Percentiles rank a stretch among this genome's conserved stretches.
phyloP scores from a whole-genome alignment of 2,888 invertebrate genomes.

The Leptinotarsa peninsularis region DNA sequence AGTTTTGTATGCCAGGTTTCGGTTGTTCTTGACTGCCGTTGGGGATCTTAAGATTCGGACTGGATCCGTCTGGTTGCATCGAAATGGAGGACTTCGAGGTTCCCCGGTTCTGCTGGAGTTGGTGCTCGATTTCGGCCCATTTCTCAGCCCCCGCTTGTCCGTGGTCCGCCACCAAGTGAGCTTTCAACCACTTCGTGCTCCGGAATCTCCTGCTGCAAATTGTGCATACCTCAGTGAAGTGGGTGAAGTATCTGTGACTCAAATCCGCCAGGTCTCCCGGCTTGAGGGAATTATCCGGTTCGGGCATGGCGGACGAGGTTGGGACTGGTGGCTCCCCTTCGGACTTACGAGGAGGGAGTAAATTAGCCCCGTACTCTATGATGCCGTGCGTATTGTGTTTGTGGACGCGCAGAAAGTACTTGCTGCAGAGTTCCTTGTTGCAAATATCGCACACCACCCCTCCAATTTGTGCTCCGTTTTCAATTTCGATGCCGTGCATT shows the following conservation, averaged over 20 bases:
- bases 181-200: conserved; percentile 88
- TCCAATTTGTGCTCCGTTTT: conserved; percentile 91
- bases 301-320: conserved; percentile 48
- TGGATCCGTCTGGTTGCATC: conserved; percentile 58
- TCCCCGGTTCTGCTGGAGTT: conserved; percentile 61
- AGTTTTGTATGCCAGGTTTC: conserved; percentile 67
- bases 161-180: conserved; percentile 88
- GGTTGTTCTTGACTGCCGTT: conserved; percentile 65
- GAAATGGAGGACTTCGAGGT: conserved; percentile 39
- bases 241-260: conserved; percentile 74
- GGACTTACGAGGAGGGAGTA: conserved; percentile 64
- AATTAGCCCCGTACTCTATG: conserved; percentile 78
- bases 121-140: conserved; percentile 72
- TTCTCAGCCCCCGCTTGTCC: conserved; percentile 76
- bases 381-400: conserved; percentile 98
- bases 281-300: conserved; percentile 67
- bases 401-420: conserved; percentile 96
- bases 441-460: conserved; percentile 97
- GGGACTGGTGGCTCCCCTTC: conserved; percentile 62
- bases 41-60: conserved; percentile 72
- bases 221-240: conserved; percentile 83
- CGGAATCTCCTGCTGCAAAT: conserved; percentile 89
- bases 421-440: conserved; percentile 97
- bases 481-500: conserved; percentile 96
- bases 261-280: conserved; percentile 71